These are phyloP conservation scores for Acipenser transmontanus DNA, from an alignment of 2,797 vertebrate species.

Conservation along the genomic window DNA sequence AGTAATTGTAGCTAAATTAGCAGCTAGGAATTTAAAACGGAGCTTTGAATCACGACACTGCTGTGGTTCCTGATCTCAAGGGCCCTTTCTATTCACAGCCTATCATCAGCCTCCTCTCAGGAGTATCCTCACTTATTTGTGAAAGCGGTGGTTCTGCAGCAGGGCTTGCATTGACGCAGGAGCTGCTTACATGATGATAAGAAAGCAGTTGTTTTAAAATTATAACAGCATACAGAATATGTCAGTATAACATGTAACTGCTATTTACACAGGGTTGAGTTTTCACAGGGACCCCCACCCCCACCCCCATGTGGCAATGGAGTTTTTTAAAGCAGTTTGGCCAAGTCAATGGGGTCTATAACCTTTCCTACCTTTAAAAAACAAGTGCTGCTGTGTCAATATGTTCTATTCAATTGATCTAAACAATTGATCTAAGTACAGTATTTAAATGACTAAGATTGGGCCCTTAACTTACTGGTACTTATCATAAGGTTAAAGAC, in stretches of 20 bases:
- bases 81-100: neutral
- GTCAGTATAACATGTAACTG: too few species aligned
- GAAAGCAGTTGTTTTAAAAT: neutral
- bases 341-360: neutral
- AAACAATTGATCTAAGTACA: too few species aligned
- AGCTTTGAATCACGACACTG: constrained; percentile 5
- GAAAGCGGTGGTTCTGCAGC: neutral
- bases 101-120: constrained; percentile 9
- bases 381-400: neutral
- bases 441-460: too few species aligned
- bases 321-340: too few species aligned
- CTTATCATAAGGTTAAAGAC: too few species aligned
- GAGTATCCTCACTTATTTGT: neutral
- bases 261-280: too few species aligned
- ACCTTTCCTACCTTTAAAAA: neutral
- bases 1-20: constrained; percentile 1
- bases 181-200: constrained; percentile 6
- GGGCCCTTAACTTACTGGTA: too few species aligned
- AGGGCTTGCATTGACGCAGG: neutral
- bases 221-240: too few species aligned
- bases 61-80: neutral
- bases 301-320: too few species aligned
- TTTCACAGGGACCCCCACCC: too few species aligned
- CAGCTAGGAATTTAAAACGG: constrained; percentile 9
- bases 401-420: neutral